A percentile compares a stretch with the other conserved stretches of the same genome.
phyloP scores from a whole-genome alignment of 2,888 invertebrate species.

The Caenorhabditis wallacei region DNA sequence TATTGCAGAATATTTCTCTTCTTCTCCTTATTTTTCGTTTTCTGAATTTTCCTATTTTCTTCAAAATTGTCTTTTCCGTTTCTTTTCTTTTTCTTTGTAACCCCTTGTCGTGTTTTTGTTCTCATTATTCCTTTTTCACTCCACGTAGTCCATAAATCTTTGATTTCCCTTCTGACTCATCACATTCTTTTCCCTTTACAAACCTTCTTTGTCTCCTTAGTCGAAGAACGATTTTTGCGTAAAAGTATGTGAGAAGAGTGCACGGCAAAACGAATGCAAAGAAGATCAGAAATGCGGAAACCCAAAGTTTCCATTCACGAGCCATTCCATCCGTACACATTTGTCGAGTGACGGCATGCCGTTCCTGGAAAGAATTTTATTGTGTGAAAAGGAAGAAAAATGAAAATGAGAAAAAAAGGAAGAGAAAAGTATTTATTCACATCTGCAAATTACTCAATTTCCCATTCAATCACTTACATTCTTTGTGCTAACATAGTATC shows the following conservation, averaged over 20 bases:
- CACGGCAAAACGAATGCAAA: constrained; percentile 74
- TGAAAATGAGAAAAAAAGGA: not conserved
- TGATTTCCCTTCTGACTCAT: constrained; percentile 28
- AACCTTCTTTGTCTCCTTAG: constrained; percentile 71
- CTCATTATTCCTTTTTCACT: not conserved
- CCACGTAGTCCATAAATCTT: constrained; percentile 28
- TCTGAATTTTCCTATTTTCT: constrained; percentile 10
- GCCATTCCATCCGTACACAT: constrained; percentile 73
- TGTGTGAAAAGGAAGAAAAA: not conserved
- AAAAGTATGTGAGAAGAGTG: constrained; percentile 73
- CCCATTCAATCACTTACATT: constrained; percentile 38
- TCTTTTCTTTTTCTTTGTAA: constrained; percentile 10
- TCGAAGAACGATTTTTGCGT: constrained; percentile 71
- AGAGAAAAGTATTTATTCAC: not conserved
- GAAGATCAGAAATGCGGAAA: constrained; percentile 65
- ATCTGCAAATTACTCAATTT: constrained; percentile 27
- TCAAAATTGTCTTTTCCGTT: constrained; percentile 11
- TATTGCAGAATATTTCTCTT: not conserved
- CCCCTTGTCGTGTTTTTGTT: constrained; percentile 27
- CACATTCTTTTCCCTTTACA: not conserved
- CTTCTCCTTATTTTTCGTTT: not conserved
- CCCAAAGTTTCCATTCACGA: constrained; percentile 64
- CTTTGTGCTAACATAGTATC: constrained; percentile 46
- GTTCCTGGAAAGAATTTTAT: constrained; percentile 48
- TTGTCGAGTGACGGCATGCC: constrained; percentile 55